phyloP scores from a whole-genome alignment of 2,113 vertebrate species.

The Tringa solitaria region DNA sequence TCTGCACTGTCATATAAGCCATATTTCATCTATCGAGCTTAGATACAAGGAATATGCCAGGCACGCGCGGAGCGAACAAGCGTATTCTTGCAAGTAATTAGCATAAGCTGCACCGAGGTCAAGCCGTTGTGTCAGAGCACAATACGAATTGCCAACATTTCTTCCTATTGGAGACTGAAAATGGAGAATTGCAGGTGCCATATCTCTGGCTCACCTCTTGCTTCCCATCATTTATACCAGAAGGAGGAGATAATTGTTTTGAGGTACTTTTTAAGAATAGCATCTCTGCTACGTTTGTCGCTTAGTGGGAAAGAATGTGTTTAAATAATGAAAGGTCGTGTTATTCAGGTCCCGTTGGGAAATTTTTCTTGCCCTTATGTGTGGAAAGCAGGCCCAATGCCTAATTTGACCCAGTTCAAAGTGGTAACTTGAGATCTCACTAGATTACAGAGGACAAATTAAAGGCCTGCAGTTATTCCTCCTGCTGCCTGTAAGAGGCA shows the following conservation, averaged over 20 bases:
- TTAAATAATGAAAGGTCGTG: background rate
- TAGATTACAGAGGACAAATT: background rate
- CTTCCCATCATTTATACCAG: background rate
- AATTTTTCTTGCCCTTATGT: background rate
- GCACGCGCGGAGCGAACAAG: background rate
- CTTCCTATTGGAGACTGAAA: background rate
- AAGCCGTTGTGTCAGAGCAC: background rate
- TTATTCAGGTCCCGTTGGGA: background rate
- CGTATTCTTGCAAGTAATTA: background rate
- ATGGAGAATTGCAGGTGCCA: background rate
- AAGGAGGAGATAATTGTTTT: background rate
- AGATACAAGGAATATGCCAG: background rate
- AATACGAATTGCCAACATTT: background rate
- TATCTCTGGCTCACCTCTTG: background rate
- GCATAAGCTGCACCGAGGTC: constrained; percentile 27
- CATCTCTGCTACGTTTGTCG: background rate
- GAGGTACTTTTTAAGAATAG: background rate
- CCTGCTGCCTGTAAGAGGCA: background rate
- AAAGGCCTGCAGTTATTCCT: background rate
- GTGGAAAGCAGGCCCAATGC: background rate
- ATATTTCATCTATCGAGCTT: background rate
- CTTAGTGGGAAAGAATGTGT: background rate
- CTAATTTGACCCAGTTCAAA: background rate
- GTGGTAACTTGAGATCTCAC: background rate
- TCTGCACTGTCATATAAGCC: background rate